These are phyloP conservation scores for Melipona bicolor DNA, from an alignment of 2,888 invertebrate genomes.

Conservation along the genomic window DNA sequence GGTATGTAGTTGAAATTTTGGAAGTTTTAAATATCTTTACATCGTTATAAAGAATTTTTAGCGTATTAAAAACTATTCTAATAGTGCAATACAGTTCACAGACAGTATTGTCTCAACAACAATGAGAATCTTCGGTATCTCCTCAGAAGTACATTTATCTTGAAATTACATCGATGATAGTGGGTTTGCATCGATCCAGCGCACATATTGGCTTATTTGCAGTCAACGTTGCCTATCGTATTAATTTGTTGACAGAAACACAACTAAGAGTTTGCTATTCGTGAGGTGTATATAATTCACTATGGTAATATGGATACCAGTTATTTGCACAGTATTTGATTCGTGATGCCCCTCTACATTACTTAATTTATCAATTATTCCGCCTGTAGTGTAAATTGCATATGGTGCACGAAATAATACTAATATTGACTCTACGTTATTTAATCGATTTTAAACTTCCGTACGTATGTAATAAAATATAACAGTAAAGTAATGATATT, in stretches of 20 bases:
- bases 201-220: conserved; percentile 9
- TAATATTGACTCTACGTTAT: background rate
- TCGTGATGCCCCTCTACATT: conserved; percentile 4
- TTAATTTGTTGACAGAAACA: conserved; percentile 24
- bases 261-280: conserved; percentile 26
- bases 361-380: conserved; percentile 16
- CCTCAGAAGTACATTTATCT: background rate
- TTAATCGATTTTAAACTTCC: background rate
- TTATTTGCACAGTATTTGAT: conserved; percentile 9
- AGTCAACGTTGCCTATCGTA: conserved; percentile 18
- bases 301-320: background rate
- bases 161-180: background rate
- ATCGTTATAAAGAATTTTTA: background rate
- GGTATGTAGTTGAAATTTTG: background rate
- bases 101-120: background rate
- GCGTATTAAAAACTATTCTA: background rate
- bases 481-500: background rate
- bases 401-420: background rate
- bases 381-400: background rate
- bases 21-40: background rate
- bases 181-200: background rate
- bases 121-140: background rate
- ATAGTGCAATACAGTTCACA: background rate
- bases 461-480: background rate
- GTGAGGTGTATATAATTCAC: conserved; percentile 15